Conservation (phyloP, 2,888 invertebrate genomes). For the Cephus runcator region DNA sequence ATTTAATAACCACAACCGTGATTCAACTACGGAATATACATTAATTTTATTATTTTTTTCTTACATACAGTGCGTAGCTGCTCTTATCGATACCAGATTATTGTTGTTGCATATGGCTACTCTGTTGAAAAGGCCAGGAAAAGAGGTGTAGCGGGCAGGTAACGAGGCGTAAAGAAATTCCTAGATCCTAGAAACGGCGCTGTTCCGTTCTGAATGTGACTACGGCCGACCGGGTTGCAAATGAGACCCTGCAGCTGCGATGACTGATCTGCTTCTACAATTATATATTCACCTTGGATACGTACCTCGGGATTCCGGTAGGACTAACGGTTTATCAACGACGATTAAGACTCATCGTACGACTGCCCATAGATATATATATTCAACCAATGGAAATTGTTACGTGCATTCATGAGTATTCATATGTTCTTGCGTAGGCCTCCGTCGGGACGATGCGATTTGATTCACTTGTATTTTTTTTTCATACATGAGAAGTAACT, state of each 20-base stretch:
- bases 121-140: neutral
- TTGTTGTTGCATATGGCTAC: neutral
- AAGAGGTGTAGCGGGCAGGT: conserved; percentile 1
- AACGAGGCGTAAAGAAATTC: conserved; percentile 17
- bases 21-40: no score
- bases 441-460: neutral
- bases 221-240: conserved; percentile 13
- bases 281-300: neutral
- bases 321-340: neutral
- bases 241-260: conserved; percentile 1
- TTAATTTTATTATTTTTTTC: neutral
- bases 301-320: neutral
- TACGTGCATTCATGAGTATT: neutral
- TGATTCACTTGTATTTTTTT: no score
- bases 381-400: neutral
- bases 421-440: neutral
- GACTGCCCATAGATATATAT: neutral
- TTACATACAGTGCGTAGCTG: neutral
- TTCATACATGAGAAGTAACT: no score
- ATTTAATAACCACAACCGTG: no score
- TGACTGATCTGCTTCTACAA: neutral
- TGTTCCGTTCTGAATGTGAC: conserved; percentile 28
- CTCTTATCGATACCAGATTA: neutral
- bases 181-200: conserved; percentile 18
- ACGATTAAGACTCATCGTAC: neutral